These are phyloP conservation scores for Dioctria linearis DNA, from an alignment of 2,888 invertebrate species.

Conservation along the genomic window DNA sequence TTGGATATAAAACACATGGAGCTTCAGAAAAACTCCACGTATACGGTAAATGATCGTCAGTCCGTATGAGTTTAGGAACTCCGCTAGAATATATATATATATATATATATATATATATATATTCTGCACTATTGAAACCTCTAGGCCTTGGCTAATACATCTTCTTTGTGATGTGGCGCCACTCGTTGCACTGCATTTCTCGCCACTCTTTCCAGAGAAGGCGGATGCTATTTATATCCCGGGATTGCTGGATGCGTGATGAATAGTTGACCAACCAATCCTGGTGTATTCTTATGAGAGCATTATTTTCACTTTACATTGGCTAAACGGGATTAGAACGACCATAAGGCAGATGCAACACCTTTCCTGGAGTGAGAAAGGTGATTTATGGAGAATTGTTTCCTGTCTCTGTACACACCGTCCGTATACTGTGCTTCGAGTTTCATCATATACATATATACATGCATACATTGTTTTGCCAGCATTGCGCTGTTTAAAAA, in stretches of 20 bases:
- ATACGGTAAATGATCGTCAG: not conserved
- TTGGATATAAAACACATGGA: not conserved
- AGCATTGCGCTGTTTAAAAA: not conserved
- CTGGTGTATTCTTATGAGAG: conserved; percentile 10
- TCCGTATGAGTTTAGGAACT: not conserved
- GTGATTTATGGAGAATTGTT: conserved; percentile 53
- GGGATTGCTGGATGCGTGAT: conserved; percentile 20
- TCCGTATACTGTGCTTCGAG: not conserved
- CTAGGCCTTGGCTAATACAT: conserved; percentile 32
- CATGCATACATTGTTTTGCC: too few relatives aligned
- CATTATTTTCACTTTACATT: conserved; percentile 12
- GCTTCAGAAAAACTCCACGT: not conserved
- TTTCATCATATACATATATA: not conserved
- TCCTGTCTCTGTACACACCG: not conserved
- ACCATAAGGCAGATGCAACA: conserved; percentile 34
- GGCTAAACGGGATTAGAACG: conserved; percentile 36
- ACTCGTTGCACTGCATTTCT: conserved; percentile 39
- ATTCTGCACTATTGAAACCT: conserved; percentile 30
- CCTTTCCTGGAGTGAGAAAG: conserved; percentile 37
- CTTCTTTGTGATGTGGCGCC: conserved; percentile 42
- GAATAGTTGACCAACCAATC: conserved; percentile 32
- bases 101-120: not conserved
- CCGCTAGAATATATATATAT: not conserved
- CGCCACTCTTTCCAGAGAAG: conserved; percentile 13
- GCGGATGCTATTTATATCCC: conserved; percentile 13